Conservation (phyloP, 2,888 invertebrate genomes). For the Calameuta pallipes region DNA sequence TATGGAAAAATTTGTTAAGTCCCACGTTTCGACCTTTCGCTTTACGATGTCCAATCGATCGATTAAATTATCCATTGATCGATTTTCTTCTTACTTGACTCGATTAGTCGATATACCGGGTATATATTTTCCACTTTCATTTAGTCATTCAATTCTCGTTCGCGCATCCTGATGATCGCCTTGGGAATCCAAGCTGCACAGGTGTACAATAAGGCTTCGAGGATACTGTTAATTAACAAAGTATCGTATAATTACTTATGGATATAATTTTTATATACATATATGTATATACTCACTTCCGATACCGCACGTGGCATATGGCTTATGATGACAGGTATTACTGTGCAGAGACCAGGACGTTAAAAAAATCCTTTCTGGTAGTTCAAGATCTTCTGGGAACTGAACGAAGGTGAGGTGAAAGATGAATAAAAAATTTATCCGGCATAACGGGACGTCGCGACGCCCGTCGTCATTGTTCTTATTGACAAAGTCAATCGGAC, state of each 20-base stretch:
- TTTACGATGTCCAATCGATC: neutral
- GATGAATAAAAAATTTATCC: neutral
- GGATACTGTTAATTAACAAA: neutral
- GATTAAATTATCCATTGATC: neutral
- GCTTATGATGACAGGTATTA: slow-evolving; percentile 22
- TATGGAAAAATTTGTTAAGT: no score
- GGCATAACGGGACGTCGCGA: no score
- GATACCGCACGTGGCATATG: slow-evolving; percentile 22
- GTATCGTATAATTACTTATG: neutral
- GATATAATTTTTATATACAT: neutral
- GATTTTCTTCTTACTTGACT: neutral
- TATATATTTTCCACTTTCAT: neutral
- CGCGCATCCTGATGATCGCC: neutral
- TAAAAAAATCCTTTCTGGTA: slow-evolving; percentile 11
- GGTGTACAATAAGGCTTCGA: neutral
- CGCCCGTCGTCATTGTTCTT: no score
- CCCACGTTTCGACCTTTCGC: no score
- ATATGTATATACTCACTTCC: slow-evolving; percentile 21
- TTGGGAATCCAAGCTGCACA: neutral
- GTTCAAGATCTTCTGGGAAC: neutral
- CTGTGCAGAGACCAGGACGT: slow-evolving; percentile 22
- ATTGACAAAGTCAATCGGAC: no score
- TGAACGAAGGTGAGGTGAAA: neutral
- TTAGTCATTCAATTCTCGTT: neutral
- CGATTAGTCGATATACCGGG: neutral